A percentile compares a stretch with the other conserved stretches of the same genome.
Conservation (phyloP, 2,888 invertebrate genomes). For the Harpalus rubripes region DNA sequence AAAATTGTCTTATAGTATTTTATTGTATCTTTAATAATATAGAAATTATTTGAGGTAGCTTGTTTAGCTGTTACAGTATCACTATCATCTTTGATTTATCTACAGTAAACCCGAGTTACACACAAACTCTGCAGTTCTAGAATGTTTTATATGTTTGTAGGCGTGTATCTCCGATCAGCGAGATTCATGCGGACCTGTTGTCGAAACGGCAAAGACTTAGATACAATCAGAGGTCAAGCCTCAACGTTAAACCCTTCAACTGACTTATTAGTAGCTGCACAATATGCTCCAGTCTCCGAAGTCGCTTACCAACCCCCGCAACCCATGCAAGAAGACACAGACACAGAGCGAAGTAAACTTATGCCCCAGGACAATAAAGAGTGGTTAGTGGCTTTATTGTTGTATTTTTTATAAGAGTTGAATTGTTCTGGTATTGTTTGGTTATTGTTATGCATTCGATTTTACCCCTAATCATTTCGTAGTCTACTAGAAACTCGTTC, state of each 20-base stretch:
- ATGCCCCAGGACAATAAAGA: slow-evolving; percentile 84
- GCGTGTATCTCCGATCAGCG: slow-evolving; percentile 66
- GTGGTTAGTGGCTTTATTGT: slow-evolving; percentile 78
- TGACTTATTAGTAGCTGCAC: slow-evolving; percentile 86
- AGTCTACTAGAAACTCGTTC: background rate
- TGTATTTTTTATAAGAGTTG: slow-evolving; percentile 1
- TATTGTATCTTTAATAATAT: too few relatives aligned
- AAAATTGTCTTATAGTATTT: too few relatives aligned
- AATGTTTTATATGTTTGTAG: too few relatives aligned
- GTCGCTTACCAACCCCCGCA: slow-evolving; percentile 82
- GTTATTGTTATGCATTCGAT: slow-evolving; percentile 50
- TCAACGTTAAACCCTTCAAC: slow-evolving; percentile 87
- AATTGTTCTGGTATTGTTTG: slow-evolving; percentile 50
- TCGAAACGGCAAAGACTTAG: slow-evolving; percentile 76
- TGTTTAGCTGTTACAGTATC: too few relatives aligned
- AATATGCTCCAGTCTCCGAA: slow-evolving; percentile 88
- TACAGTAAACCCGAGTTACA: too few relatives aligned
- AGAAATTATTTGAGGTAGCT: too few relatives aligned
- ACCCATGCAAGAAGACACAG: slow-evolving; percentile 76
- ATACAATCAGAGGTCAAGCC: slow-evolving; percentile 79
- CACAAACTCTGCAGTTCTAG: too few relatives aligned
- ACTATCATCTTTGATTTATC: too few relatives aligned
- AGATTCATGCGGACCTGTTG: slow-evolving; percentile 73
- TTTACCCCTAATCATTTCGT: slow-evolving; percentile 22
- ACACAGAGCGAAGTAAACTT: slow-evolving; percentile 86